These are phyloP conservation scores for Arvicanthis niloticus DNA, from an alignment of 2,113 vertebrate species.

Conservation along the genomic window DNA sequence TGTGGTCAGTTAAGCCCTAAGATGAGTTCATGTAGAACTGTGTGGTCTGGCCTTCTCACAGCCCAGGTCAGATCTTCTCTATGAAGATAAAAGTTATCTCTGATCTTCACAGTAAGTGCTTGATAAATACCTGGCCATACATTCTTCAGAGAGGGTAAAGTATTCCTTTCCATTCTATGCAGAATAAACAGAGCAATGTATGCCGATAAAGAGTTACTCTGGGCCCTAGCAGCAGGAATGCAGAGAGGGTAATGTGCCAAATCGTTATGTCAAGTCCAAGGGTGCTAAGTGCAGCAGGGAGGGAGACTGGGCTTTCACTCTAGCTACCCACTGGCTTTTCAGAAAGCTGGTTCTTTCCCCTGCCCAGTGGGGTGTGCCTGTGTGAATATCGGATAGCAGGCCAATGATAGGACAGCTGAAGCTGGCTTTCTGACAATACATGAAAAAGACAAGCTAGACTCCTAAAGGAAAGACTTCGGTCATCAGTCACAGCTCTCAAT, in stretches of 20 bases:
- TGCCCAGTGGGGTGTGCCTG: background rate
- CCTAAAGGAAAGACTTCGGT: background rate
- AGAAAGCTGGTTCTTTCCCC: background rate
- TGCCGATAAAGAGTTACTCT: background rate
- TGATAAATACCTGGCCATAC: background rate
- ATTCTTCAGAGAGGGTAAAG: slow-evolving; percentile 22
- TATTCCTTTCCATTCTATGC: background rate
- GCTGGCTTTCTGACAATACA: background rate
- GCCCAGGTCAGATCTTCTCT: slow-evolving; percentile 14
- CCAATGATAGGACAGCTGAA: background rate
- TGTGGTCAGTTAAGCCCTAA: background rate
- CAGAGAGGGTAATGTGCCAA: background rate
- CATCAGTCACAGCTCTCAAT: background rate
- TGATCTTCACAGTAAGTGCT: slow-evolving; percentile 28
- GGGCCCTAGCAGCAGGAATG: background rate
- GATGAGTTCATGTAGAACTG: background rate
- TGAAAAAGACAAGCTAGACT: background rate
- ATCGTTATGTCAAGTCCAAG: background rate
- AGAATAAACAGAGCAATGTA: background rate
- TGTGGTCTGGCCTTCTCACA: slow-evolving; percentile 28
- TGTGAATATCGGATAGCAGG: background rate
- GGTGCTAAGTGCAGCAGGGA: background rate
- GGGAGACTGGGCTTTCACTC: background rate
- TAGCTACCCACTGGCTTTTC: background rate
- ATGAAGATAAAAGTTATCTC: slow-evolving; percentile 29